Conservation (phyloP, 2,797 vertebrate species). For the Agapornis canus region DNA sequence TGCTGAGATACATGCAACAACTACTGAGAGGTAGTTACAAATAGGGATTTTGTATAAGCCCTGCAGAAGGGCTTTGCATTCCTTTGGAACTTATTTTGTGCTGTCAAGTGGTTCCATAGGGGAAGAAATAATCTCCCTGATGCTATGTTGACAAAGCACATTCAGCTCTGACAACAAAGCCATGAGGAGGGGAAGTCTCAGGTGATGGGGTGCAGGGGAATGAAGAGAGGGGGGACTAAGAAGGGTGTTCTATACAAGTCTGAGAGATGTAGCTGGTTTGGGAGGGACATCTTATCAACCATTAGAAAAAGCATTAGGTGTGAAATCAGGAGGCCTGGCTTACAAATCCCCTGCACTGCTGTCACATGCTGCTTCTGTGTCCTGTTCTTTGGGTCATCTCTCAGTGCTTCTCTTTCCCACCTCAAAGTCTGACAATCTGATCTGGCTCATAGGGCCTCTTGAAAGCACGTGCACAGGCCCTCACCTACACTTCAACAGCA, state of each 20-base stretch:
- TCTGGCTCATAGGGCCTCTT: background rate
- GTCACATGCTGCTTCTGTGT: background rate
- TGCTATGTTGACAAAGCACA: background rate
- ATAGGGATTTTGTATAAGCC: background rate
- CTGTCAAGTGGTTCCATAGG: accelerated
- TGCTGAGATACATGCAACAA: background rate
- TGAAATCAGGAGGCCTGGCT: background rate
- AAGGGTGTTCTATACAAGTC: background rate
- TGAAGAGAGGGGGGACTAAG: accelerated
- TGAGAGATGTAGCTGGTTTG: background rate
- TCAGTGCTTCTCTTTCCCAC: background rate
- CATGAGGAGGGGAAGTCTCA: background rate
- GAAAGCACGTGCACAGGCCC: background rate
- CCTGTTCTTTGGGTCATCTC: background rate
- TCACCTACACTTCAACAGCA: background rate
- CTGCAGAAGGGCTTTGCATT: background rate
- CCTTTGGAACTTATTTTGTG: background rate
- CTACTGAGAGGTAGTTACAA: accelerated
- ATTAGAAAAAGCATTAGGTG: background rate
- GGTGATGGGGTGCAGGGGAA: too few species aligned
- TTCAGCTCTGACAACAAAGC: background rate
- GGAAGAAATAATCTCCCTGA: background rate
- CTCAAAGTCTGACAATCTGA: background rate
- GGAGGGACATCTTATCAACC: background rate
- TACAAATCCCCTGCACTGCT: background rate